Conservation (phyloP, 2,797 vertebrate species). For the Pangasius djambal region DNA sequence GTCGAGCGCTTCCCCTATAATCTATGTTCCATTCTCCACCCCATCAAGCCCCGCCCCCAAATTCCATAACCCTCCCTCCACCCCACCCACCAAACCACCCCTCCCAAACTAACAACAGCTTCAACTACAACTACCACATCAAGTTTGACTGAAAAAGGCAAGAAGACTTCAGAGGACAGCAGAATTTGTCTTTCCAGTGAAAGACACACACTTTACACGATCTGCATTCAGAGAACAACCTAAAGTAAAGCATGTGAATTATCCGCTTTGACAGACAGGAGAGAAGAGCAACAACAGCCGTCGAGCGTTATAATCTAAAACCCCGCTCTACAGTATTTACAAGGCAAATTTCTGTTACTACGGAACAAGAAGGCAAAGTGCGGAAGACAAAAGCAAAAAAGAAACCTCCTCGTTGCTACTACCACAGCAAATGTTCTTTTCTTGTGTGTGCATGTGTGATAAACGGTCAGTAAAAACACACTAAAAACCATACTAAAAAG, state of each 20-base stretch:
- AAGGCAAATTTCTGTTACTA: constrained; percentile 85
- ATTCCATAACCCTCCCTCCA: constrained; percentile 66
- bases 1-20: background rate
- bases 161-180: constrained; percentile 78
- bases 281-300: constrained; percentile 68
- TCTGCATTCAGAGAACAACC: constrained; percentile 13
- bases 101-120: constrained; percentile 38
- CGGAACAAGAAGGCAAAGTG: constrained; percentile 86
- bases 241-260: constrained; percentile 73
- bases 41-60: constrained; percentile 7
- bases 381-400: constrained; percentile 83
- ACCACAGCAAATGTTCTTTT: constrained; percentile 83
- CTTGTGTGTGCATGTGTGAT: constrained; percentile 69
- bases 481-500: constrained; percentile 59
- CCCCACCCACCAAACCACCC: constrained; percentile 54
- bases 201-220: constrained; percentile 31
- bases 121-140: constrained; percentile 84
- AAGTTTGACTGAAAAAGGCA: constrained; percentile 65
- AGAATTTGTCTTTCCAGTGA: constrained; percentile 62
- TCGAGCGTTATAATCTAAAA: constrained; percentile 14
- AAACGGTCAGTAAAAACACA: constrained; percentile 83
- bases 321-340: constrained; percentile 85
- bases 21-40: constrained; percentile 54
- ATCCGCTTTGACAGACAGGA: constrained; percentile 50
- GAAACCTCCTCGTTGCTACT: constrained; percentile 80